Conservation (phyloP, 2,113 vertebrate genomes). For the Vulpes ferrilata region DNA sequence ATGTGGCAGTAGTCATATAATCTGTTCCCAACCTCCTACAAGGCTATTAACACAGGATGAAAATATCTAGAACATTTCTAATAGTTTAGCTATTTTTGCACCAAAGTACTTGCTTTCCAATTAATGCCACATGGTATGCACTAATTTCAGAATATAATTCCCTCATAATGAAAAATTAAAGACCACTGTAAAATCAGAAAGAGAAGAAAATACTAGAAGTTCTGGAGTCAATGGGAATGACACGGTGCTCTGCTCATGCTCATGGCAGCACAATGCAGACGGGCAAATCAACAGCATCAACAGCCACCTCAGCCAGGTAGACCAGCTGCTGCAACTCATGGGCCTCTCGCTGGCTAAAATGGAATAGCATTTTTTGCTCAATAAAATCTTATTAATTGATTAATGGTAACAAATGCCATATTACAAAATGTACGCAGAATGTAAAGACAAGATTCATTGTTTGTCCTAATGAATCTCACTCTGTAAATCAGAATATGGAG, state of each 20-base stretch:
- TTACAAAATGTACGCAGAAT: not conserved
- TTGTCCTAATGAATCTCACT: not conserved
- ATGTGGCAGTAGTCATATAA: accelerated
- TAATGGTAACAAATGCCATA: accelerated
- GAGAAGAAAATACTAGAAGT: not conserved
- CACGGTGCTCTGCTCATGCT: accelerated
- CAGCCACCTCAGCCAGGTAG: accelerated
- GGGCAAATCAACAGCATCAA: accelerated
- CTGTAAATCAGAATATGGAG: not conserved
- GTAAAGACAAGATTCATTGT: not conserved
- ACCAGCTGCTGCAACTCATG: not conserved
- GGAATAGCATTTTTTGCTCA: not conserved
- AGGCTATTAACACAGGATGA: accelerated
- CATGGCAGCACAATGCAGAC: accelerated
- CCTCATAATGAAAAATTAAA: not conserved
- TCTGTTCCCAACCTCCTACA: not conserved
- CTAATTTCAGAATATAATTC: not conserved
- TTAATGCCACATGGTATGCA: accelerated
- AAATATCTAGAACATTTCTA: not conserved
- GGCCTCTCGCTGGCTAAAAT: accelerated
- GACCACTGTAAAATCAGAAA: not conserved
- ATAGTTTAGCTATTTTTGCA: not conserved
- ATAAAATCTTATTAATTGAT: not conserved
- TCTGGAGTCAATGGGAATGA: accelerated
- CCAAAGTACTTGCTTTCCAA: not conserved